Conservation (phyloP, 1,140 invertebrate species). For the Lysiphlebus fabarum region DNA sequence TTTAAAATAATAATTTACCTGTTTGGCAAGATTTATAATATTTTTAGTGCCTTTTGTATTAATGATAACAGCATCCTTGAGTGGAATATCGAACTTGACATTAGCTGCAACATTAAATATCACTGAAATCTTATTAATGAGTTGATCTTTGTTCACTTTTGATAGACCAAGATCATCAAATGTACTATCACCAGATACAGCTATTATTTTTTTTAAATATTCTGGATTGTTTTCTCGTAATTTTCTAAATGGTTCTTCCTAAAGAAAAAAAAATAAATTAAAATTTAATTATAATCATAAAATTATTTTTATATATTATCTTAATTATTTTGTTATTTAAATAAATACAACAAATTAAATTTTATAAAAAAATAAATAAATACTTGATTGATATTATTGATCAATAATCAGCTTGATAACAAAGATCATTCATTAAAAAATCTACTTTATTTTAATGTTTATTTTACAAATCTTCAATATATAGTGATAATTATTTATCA, state of each 20-base stretch:
- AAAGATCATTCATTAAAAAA: too few species aligned
- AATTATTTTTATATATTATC: conserved; percentile 4
- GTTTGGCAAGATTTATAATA: conserved; percentile 51
- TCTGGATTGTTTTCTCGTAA: conserved; percentile 47
- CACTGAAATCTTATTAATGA: conserved; percentile 68
- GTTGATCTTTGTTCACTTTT: conserved; percentile 51
- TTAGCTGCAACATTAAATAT: conserved; percentile 92
- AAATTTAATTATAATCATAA: conserved; percentile 1
- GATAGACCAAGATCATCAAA: conserved; percentile 59
- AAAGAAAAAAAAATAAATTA: conserved; percentile 26
- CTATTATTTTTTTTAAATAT: conserved; percentile 47
- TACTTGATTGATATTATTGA: too few species aligned
- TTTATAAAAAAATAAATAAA: too few species aligned
- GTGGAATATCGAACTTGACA: conserved; percentile 59
- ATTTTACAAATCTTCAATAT: too few species aligned
- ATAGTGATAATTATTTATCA: too few species aligned
- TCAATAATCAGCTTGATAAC: too few species aligned
- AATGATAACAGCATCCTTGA: conserved; percentile 54
- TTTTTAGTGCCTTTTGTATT: conserved; percentile 55
- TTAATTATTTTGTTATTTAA: neutral
- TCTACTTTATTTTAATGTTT: too few species aligned
- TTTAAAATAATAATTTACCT: conserved; percentile 32
- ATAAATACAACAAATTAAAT: too few species aligned
- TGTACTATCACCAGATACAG: conserved; percentile 51
- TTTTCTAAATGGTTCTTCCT: conserved; percentile 56